Base-by-base conservation (phyloP, 1,140 invertebrate genomes). In the Cryptotermes secundus region DNA sequence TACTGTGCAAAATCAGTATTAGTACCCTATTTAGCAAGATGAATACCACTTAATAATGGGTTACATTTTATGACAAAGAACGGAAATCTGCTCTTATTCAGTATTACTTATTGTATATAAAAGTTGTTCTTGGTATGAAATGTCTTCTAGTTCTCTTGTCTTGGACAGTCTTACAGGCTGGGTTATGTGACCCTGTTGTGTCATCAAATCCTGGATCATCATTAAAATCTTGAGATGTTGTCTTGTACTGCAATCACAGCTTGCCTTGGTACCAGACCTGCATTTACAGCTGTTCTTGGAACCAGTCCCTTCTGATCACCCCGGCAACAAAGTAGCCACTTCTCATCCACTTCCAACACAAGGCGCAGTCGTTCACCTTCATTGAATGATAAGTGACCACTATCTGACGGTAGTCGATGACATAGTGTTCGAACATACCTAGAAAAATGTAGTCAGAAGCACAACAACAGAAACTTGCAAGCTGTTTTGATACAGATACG, bases 251-350 rank as follows among this genome's bases (percentile, higher is more conserved):
- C 85, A 89, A 85, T 86, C 86, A 79, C 49, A n/a, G 53, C 72
- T 84, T 93, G 92, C 85, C 94, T 91, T 3, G 94, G 95, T 35
- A 96, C 95, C 24, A 96, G 90, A 24, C 31, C 83, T 34, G 45
- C 89, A 19, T 90, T 86, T 83, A 96, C 94, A 26, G 94, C 94
- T 84, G 93, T 92, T 86, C 94, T 91, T 3, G 94, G 95, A 35
- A 96, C 95, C 24, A 96, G 90, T 84, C 95, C 95, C 88, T 96
- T 96, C 84, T 93, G 93, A n/a, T 94, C 93, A 34, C 95, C 95
- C 85, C 94, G 90, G 86, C 94, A 94, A 88, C 95, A 96, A 35
- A 96, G 89, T 83, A 96, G 89, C 92, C 95, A 95, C 87, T 95
- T 94, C 86, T 92, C 93, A 88, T 96, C 95, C 24, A 96, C 94